phyloP scores from a whole-genome alignment of 1,140 invertebrate genomes.

The Drosophila carrolli region DNA sequence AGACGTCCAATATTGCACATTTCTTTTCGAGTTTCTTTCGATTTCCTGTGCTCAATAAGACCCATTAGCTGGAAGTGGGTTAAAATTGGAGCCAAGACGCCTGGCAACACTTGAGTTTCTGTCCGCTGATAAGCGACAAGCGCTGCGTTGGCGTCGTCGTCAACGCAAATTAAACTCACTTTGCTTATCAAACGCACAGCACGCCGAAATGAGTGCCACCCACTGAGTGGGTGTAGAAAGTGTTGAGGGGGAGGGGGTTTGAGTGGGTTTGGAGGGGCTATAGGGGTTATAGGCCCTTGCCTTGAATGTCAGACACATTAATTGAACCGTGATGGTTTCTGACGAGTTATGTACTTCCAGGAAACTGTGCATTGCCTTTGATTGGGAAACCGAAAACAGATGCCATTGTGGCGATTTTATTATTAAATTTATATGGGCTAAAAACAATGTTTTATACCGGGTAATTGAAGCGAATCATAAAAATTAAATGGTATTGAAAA shows the following conservation, averaged over 20 bases:
- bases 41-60: not conserved
- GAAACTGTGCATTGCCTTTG: not conserved
- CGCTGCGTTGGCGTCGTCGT: constrained; percentile 37
- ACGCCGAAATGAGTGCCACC: constrained; percentile 38
- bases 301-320: constrained; percentile 27
- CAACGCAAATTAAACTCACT: constrained; percentile 72
- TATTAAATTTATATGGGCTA: too few relatives aligned
- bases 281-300: constrained; percentile 10
- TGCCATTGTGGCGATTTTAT: too few relatives aligned
- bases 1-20: not conserved
- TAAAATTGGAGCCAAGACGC: constrained; percentile 19
- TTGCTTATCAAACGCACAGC: constrained; percentile 73
- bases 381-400: too few relatives aligned
- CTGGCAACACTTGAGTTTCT: constrained; percentile 51
- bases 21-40: not conserved
- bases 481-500: too few relatives aligned
- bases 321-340: constrained; percentile 11
- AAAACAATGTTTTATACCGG: too few relatives aligned
- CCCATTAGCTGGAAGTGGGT: constrained; percentile 9
- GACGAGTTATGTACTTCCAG: not conserved
- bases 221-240: constrained; percentile 32
- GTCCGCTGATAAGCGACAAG: constrained; percentile 47
- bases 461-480: too few relatives aligned
- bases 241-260: not conserved
- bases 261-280: not conserved